These are phyloP conservation scores for Pterophyllum scalare DNA, from an alignment of 2,113 vertebrate species.

Conservation along the genomic window DNA sequence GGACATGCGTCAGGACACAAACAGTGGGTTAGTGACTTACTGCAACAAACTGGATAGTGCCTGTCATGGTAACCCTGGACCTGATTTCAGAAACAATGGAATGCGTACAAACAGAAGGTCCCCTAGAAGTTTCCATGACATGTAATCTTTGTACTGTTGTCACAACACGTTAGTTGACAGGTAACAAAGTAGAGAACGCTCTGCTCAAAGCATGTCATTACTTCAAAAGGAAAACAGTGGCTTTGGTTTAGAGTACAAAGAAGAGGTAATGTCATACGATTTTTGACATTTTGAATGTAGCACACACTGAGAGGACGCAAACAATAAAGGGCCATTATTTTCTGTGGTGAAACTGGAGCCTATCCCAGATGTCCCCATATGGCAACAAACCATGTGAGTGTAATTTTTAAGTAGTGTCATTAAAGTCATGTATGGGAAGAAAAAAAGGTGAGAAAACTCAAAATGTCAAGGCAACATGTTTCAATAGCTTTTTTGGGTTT, in stretches of 20 bases:
- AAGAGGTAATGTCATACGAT: not conserved
- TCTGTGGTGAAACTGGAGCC: too few relatives aligned
- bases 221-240: not conserved
- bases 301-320: not conserved
- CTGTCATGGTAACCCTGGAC: not conserved
- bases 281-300: not conserved
- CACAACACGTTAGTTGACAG: conserved; percentile 43
- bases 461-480: not conserved
- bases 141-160: conserved; percentile 34
- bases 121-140: conserved; percentile 51
- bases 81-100: not conserved
- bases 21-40: not conserved
- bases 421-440: not conserved
- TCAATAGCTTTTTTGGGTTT: not conserved
- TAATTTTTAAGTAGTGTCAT: not conserved
- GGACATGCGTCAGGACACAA: not conserved
- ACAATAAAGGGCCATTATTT: not conserved
- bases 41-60: not conserved
- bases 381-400: not conserved
- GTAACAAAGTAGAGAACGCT: not conserved
- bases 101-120: not conserved
- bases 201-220: not conserved
- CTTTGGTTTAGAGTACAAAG: not conserved
- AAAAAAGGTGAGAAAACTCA: too few relatives aligned
- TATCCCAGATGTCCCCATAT: not conserved